These are phyloP conservation scores for Pachyuromys duprasi DNA, from an alignment of 2,797 vertebrate genomes.

Conservation along the genomic window DNA sequence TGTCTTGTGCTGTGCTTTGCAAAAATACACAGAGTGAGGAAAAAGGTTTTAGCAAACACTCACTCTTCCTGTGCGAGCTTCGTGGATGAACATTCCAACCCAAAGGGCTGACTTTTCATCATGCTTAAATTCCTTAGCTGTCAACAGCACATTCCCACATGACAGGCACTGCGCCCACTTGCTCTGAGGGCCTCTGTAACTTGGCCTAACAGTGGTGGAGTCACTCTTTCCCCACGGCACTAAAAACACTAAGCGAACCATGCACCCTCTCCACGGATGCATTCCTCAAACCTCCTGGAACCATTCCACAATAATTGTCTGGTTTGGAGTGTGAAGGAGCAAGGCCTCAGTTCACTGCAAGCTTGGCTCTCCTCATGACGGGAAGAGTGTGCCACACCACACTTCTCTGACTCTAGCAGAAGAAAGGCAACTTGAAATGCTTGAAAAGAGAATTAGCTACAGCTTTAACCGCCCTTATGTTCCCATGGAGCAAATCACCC, in stretches of 20 bases:
- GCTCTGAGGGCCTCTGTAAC: not conserved
- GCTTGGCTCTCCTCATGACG: constrained; percentile 56
- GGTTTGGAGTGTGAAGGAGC: constrained; percentile 51
- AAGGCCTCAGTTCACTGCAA: constrained; percentile 72
- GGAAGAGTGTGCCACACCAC: not conserved
- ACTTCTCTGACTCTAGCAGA: not conserved
- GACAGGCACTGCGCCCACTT: not conserved
- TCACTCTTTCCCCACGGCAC: constrained; percentile 61
- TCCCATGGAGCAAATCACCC: not conserved
- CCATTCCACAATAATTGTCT: constrained; percentile 75
- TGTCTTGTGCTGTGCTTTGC: not conserved
- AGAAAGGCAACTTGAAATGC: constrained; percentile 34
- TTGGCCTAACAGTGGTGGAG: constrained; percentile 30
- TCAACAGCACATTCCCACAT: not conserved
- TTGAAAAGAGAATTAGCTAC: constrained; percentile 25
- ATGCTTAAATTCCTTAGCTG: not conserved
- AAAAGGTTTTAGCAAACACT: not conserved
- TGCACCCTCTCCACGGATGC: constrained; percentile 76
- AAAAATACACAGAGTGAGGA: no score
- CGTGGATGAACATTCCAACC: not conserved
- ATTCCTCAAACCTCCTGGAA: constrained; percentile 74
- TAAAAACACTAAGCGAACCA: constrained; percentile 79
- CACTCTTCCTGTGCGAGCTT: not conserved
- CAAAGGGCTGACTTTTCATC: not conserved
- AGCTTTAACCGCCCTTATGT: not conserved